Conservation (phyloP, 2,888 invertebrate species). For the Aphrophora alni region DNA sequence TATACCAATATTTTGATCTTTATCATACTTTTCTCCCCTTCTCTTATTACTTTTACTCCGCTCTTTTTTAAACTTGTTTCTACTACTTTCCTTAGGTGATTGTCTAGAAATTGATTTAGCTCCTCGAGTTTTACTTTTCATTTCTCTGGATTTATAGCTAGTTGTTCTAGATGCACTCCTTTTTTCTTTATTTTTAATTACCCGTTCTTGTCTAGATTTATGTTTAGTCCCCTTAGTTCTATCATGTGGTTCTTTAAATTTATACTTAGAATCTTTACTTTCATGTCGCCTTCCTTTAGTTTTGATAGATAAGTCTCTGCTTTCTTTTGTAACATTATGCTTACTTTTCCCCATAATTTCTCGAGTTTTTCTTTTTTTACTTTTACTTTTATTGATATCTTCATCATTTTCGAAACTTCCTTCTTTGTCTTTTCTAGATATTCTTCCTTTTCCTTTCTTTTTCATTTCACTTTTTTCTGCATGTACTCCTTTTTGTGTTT, state of each 20-base stretch:
- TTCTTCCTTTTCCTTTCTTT: not conserved
- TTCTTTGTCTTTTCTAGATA: not conserved
- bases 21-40: not conserved
- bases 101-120: not conserved
- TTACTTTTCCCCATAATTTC: not conserved
- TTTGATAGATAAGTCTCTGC: not conserved
- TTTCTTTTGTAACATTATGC: not conserved
- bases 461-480: not conserved
- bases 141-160: no score
- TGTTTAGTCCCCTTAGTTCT: not conserved
- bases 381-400: not conserved
- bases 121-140: not conserved
- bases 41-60: not conserved
- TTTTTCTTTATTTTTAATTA: not conserved
- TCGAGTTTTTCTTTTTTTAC: not conserved
- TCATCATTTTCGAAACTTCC: not conserved
- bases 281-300: not conserved
- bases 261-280: not conserved
- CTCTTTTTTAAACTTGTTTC: not conserved
- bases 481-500: not conserved
- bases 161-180: no score
- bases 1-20: not conserved
- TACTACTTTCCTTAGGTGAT: not conserved
- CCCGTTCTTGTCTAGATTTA: not conserved
- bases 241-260: not conserved